A percentile compares a stretch with the other conserved stretches of the same genome.
These are phyloP conservation scores for Hycleus phaleratus DNA, from an alignment of 1,140 invertebrate species.

Conservation along the genomic window DNA sequence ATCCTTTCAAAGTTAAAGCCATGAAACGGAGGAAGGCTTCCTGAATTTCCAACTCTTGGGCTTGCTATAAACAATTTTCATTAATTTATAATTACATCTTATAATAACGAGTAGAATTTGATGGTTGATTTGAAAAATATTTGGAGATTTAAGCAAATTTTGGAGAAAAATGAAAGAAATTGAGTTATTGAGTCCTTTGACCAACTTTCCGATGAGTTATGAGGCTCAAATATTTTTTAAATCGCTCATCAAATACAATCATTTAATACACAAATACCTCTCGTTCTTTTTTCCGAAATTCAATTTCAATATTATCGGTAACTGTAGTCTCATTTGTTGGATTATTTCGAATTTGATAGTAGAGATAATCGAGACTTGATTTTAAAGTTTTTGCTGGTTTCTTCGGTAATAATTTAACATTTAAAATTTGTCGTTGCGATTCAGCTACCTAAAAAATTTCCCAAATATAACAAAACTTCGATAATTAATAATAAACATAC, in stretches of 20 bases:
- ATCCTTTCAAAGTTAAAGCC: conserved; percentile 87
- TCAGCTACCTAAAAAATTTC: conserved; percentile 63
- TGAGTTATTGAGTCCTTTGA: too few relatives aligned
- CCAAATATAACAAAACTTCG: too few relatives aligned
- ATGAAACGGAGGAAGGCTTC: conserved; percentile 96
- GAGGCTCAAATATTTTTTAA: too few relatives aligned
- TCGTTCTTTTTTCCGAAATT: conserved; percentile 63
- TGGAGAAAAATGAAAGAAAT: too few relatives aligned
- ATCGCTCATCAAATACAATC: too few relatives aligned
- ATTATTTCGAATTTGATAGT: conserved; percentile 28
- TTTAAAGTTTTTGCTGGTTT: conserved; percentile 72
- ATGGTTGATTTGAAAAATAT: too few relatives aligned
- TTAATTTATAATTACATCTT: too few relatives aligned
- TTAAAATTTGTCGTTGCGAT: conserved; percentile 70
- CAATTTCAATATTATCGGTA: conserved; percentile 53
- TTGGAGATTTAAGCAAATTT: too few relatives aligned
- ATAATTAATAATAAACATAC: conserved; percentile 42
- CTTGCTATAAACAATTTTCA: conserved; percentile 42
- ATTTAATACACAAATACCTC: conserved; percentile 36
- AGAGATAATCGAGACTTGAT: conserved; percentile 60
- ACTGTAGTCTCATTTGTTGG: conserved; percentile 16
- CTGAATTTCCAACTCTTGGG: conserved; percentile 88
- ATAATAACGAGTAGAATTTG: too few relatives aligned
- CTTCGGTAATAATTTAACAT: conserved; percentile 81
- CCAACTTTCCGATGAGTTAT: too few relatives aligned